These are phyloP conservation scores for Trachythela sp. DNA, from an alignment of 64 coral and sea anemone genomes.

Conservation along the genomic window DNA sequence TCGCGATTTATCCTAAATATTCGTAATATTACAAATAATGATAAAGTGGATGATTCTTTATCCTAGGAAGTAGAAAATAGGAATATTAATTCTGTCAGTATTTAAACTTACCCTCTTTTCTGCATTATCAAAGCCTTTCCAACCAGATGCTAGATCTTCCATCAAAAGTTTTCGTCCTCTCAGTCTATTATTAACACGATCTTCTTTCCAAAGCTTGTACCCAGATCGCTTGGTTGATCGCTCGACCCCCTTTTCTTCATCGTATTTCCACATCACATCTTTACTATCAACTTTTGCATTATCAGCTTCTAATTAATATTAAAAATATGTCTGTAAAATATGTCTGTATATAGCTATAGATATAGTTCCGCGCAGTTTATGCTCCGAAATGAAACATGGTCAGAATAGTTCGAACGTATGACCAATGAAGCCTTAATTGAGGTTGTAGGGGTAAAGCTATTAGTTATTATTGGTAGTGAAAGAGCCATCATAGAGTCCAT, in stretches of 20 bases:
- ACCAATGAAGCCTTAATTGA: too few relatives aligned
- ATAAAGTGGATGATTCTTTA: too few relatives aligned
- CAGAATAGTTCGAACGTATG: too few relatives aligned
- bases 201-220: not conserved
- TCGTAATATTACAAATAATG: too few relatives aligned
- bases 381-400: too few relatives aligned
- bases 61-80: too few relatives aligned
- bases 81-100: not conserved
- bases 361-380: too few relatives aligned
- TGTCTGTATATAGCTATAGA: too few relatives aligned
- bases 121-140: not conserved
- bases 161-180: not conserved
- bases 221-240: not conserved
- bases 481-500: too few relatives aligned
- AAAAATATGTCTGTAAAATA: too few relatives aligned
- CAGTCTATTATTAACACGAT: not conserved
- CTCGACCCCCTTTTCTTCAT: not conserved
- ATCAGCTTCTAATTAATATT: not conserved
- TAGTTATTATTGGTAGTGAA: too few relatives aligned
- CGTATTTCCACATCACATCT: not conserved
- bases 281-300: not conserved
- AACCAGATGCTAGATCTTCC: not conserved
- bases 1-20: not conserved
- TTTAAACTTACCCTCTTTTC: not conserved
- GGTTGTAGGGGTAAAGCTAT: too few relatives aligned